phyloP scores from a whole-genome alignment of 37 sponge, comb jelly and placozoan species.

The Bolinopsis microptera region DNA sequence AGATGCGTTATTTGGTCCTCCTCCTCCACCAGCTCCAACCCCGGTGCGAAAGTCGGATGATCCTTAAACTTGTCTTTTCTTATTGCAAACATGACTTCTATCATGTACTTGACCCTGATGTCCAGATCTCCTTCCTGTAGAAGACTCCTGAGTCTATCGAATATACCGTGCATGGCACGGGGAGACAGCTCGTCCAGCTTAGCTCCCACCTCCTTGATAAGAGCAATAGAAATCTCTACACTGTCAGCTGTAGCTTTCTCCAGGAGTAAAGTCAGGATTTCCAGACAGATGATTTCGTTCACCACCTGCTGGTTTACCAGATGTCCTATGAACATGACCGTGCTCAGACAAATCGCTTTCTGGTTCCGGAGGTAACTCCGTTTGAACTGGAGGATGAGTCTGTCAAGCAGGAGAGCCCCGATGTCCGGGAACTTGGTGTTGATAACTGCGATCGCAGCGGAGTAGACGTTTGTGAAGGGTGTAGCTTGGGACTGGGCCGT shows the following conservation, averaged over 20 bases:
- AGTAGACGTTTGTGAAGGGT: slow-evolving; percentile 96
- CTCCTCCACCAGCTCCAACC: slow-evolving; percentile 91
- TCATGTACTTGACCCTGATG: slow-evolving; percentile 92
- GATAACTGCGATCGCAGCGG: slow-evolving; percentile 89
- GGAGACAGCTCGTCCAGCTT: slow-evolving; percentile 80
- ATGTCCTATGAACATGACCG: slow-evolving; percentile 90
- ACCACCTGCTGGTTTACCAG: slow-evolving; percentile 92
- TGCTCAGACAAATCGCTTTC: slow-evolving; percentile 86
- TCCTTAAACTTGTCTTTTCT: slow-evolving; percentile 95
- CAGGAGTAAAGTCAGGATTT: slow-evolving; percentile 86
- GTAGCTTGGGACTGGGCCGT: slow-evolving; percentile 91
- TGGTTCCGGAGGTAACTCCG: slow-evolving; percentile 82
- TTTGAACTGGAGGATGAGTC: slow-evolving; percentile 86
- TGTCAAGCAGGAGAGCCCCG: slow-evolving; percentile 86
- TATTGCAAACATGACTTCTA: slow-evolving; percentile 91
- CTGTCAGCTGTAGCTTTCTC: slow-evolving; percentile 94
- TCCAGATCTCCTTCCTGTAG: slow-evolving; percentile 85
- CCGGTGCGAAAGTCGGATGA: slow-evolving; percentile 77
- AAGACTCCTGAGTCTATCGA: slow-evolving; percentile 82
- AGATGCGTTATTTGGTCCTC: slow-evolving; percentile 97
- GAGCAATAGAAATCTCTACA: slow-evolving; percentile 81
- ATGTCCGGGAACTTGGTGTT: slow-evolving; percentile 97
- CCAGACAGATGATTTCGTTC: slow-evolving; percentile 90
- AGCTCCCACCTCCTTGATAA: slow-evolving; percentile 78
- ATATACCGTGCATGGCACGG: slow-evolving; percentile 82